Evolutionary conservation across 2,888 invertebrate genomes (phyloP).

Genomic region (Listrodromus nycthemerus): DNA sequence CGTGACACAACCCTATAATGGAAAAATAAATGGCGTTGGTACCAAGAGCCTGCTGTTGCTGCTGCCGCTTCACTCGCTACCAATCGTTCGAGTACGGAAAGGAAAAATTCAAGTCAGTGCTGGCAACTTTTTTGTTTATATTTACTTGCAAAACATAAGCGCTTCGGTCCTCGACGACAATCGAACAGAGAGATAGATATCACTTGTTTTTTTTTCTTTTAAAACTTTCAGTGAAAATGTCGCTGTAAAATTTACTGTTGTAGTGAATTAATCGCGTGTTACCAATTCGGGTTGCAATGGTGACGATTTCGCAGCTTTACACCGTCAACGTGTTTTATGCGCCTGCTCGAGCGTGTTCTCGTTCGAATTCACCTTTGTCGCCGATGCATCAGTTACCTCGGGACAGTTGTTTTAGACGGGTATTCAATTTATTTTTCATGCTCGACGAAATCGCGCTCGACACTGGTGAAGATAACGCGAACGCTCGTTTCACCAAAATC

Average conservation of each 20-base stretch:
- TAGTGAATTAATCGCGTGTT: not conserved
- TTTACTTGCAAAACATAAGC: constrained; percentile 47
- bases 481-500: not conserved
- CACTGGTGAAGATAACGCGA: not conserved
- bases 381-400: not conserved
- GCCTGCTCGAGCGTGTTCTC: constrained; percentile 12
- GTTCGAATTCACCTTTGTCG: constrained; percentile 9
- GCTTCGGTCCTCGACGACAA: constrained; percentile 45
- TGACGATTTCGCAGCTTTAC: not conserved
- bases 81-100: constrained; percentile 81
- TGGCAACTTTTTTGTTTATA: constrained; percentile 81
- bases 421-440: not conserved
- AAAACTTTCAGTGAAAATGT: constrained; percentile 51
- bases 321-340: constrained; percentile 19
- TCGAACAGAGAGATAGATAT: constrained; percentile 6
- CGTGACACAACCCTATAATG: constrained; percentile 60
- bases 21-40: constrained; percentile 79
- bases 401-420: not conserved
- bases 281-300: not conserved
- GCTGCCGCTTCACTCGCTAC: constrained; percentile 77
- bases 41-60: constrained; percentile 58
- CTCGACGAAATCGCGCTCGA: not conserved
- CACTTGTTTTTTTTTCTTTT: constrained; percentile 20
- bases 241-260: constrained; percentile 5
- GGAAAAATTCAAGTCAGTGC: constrained; percentile 84